A percentile compares a stretch with the other conserved stretches of the same genome.
Evolutionary conservation across 2,113 vertebrate species (phyloP).

Genomic region (Acrocephalus arundinaceus): DNA sequence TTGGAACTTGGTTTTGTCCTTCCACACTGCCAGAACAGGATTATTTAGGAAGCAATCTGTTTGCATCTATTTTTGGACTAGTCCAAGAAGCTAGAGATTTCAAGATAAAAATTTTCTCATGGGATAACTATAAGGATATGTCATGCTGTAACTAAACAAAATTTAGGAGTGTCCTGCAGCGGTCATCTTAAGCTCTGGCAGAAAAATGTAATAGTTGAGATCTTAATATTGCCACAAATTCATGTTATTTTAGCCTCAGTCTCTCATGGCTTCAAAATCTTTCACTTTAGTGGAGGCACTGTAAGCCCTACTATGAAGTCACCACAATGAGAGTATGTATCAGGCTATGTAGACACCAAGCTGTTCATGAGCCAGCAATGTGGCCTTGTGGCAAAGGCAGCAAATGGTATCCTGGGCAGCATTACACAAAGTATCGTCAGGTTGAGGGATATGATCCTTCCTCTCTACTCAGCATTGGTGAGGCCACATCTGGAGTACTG

Average conservation of each 20-base stretch:
- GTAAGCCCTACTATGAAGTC: neutral
- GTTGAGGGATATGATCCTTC: neutral
- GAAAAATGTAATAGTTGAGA: neutral
- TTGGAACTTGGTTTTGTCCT: neutral
- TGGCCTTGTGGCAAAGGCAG: neutral
- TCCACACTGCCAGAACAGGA: neutral
- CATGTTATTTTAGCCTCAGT: neutral
- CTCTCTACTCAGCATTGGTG: neutral
- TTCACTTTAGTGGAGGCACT: neutral
- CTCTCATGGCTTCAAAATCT: neutral
- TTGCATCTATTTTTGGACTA: constrained; percentile 23
- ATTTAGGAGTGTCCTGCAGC: neutral
- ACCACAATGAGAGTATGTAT: neutral
- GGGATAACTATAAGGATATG: neutral
- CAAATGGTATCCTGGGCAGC: neutral
- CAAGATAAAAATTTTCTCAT: neutral
- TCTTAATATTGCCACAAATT: neutral
- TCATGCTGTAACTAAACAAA: neutral
- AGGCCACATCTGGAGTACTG: neutral
- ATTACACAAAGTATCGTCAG: neutral
- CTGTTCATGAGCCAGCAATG: neutral
- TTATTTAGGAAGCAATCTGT: neutral
- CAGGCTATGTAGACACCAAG: neutral
- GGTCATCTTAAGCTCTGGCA: neutral
- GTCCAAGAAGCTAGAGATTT: neutral